phyloP scores from a whole-genome alignment of 1,140 invertebrate species.

The Nautilus pompilius region DNA sequence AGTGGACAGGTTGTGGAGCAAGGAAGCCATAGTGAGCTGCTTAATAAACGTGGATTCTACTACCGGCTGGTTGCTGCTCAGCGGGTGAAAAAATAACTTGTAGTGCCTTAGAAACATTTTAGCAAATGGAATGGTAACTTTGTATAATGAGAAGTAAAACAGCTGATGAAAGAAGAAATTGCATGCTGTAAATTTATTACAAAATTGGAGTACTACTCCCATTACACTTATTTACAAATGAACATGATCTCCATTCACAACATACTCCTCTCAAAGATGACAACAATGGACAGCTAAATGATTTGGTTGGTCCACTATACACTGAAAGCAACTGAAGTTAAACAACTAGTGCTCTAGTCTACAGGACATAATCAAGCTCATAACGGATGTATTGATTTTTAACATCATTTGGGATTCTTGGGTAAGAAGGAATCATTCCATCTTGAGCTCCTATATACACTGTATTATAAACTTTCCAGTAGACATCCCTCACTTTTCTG shows the following conservation, averaged over 20 bases:
- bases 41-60: constrained; percentile 37
- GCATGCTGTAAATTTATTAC: not conserved
- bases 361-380: constrained; percentile 94
- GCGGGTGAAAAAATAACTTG: too few species aligned
- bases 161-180: not conserved
- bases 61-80: constrained; percentile 29
- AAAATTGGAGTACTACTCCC: not conserved
- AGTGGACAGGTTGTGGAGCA: constrained; percentile 59
- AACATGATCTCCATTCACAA: too few species aligned
- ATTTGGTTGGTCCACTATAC: not conserved
- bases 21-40: constrained; percentile 58
- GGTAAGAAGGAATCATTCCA: constrained; percentile 95
- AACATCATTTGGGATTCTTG: constrained; percentile 88
- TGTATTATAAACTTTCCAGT: constrained; percentile 98
- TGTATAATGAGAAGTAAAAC: too few species aligned
- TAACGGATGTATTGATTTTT: constrained; percentile 95
- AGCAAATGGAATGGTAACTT: too few species aligned
- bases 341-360: constrained; percentile 42
- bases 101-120: too few species aligned
- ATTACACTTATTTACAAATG: not conserved
- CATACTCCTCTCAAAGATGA: not conserved
- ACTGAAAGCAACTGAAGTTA: not conserved
- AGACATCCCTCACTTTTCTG: constrained; percentile 96
- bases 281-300: too few species aligned
- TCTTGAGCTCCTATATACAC: constrained; percentile 99